phyloP scores from a whole-genome alignment of 30 jellyfish, hydroid and myxozoan genomes.

The Chrysaora quinquecirrha region DNA sequence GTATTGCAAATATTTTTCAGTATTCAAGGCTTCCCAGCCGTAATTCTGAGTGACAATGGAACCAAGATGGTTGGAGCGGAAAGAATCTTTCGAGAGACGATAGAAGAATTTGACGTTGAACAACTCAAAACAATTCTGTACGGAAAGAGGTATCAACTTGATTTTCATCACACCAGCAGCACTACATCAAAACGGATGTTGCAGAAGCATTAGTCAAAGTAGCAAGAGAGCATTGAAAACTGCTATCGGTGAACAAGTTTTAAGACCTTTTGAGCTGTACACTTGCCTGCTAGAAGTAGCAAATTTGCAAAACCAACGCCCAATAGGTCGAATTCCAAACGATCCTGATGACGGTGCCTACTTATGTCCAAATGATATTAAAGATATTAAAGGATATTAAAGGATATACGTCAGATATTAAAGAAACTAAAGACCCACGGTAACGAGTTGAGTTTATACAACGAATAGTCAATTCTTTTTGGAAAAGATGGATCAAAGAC shows the following conservation, averaged over 20 bases:
- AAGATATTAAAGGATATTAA: too few species aligned
- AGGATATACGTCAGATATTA: slow-evolving; percentile 58
- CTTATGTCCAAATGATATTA: slow-evolving; percentile 74
- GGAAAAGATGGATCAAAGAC: slow-evolving; percentile 70
- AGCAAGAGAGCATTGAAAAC: slow-evolving; percentile 40
- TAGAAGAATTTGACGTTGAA: slow-evolving; percentile 46
- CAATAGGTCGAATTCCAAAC: slow-evolving; percentile 70
- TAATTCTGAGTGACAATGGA: slow-evolving; percentile 70
- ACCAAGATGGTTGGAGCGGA: slow-evolving; percentile 72
- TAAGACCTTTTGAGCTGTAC: slow-evolving; percentile 58
- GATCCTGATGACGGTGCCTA: slow-evolving; percentile 90
- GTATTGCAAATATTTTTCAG: slow-evolving; percentile 72
- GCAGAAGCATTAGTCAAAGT: slow-evolving; percentile 75
- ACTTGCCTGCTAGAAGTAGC: slow-evolving; percentile 70
- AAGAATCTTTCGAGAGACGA: slow-evolving; percentile 45
- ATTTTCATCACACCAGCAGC: slow-evolving; percentile 73
- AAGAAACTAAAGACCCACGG: too few species aligned
- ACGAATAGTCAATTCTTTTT: slow-evolving; percentile 58
- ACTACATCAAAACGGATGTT: slow-evolving; percentile 76
- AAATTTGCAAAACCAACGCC: slow-evolving; percentile 62
- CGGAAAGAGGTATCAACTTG: slow-evolving; percentile 69
- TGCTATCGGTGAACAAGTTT: slow-evolving; percentile 67
- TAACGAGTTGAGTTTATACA: slow-evolving; percentile 73
- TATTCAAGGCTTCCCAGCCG: slow-evolving; percentile 72
- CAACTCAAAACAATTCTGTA: slow-evolving; percentile 43